Percentiles rank a stretch among this genome's conserved stretches.
These are phyloP conservation scores for Xenops minutus DNA, from an alignment of 2,797 vertebrate genomes.

Conservation along the genomic window DNA sequence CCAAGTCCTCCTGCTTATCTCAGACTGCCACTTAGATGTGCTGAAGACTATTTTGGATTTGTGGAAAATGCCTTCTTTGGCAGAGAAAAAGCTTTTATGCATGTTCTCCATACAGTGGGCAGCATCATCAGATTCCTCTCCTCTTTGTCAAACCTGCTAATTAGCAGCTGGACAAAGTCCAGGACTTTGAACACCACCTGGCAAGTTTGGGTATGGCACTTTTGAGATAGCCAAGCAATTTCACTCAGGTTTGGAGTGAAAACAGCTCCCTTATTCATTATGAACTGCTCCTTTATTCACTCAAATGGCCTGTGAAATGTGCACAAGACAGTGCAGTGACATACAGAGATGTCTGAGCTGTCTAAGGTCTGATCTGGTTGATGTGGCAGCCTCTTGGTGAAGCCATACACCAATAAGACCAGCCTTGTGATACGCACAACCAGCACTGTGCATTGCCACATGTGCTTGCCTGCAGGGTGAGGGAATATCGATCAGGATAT, in stretches of 20 bases:
- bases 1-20: background rate
- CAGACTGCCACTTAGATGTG: background rate
- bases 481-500: background rate
- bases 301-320: background rate
- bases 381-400: background rate
- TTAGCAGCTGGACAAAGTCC: background rate
- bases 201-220: background rate
- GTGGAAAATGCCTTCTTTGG: background rate
- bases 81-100: background rate
- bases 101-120: background rate
- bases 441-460: background rate
- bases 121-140: background rate
- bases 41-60: background rate
- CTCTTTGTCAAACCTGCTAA: background rate
- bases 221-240: background rate
- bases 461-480: fast-evolving
- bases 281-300: background rate
- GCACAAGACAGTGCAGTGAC: background rate
- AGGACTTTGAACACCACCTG: background rate
- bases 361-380: background rate
- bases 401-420: background rate
- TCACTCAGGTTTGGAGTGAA: background rate
- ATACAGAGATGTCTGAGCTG: background rate
- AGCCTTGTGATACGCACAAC: background rate
- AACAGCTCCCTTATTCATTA: background rate